These are phyloP conservation scores for Piaya cayana DNA, from an alignment of 2,113 vertebrate genomes.

Conservation along the genomic window DNA sequence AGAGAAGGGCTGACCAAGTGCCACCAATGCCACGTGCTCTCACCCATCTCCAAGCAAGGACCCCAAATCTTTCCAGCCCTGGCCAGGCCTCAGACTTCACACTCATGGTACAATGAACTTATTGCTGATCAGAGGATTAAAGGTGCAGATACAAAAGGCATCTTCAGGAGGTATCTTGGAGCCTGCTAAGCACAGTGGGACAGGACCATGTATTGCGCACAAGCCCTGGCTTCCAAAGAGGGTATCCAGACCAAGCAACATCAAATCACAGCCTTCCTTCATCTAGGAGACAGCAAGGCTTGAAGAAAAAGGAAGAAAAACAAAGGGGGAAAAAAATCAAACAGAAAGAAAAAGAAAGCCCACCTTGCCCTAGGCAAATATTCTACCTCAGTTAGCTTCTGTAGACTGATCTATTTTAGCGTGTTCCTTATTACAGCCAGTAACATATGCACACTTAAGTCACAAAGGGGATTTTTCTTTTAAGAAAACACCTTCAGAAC, in stretches of 20 bases:
- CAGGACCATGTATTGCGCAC: neutral
- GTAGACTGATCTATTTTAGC: neutral
- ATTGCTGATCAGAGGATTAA: neutral
- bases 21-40: neutral
- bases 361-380: slow-evolving; percentile 13
- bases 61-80: neutral
- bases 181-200: neutral
- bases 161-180: neutral
- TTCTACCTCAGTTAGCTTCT: neutral
- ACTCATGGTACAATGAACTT: neutral
- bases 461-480: neutral
- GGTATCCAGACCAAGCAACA: neutral
- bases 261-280: neutral
- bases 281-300: neutral
- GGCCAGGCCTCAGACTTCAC: neutral
- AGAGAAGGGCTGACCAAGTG: neutral
- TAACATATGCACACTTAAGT: neutral
- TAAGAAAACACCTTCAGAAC: slow-evolving; percentile 6
- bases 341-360: neutral
- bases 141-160: neutral
- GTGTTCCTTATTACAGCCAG: neutral
- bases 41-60: neutral
- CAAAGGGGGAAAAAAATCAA: neutral
- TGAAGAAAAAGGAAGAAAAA: neutral
- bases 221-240: neutral